These are phyloP conservation scores for Psettodes erumei DNA, from an alignment of 2,113 vertebrate genomes.

Conservation along the genomic window DNA sequence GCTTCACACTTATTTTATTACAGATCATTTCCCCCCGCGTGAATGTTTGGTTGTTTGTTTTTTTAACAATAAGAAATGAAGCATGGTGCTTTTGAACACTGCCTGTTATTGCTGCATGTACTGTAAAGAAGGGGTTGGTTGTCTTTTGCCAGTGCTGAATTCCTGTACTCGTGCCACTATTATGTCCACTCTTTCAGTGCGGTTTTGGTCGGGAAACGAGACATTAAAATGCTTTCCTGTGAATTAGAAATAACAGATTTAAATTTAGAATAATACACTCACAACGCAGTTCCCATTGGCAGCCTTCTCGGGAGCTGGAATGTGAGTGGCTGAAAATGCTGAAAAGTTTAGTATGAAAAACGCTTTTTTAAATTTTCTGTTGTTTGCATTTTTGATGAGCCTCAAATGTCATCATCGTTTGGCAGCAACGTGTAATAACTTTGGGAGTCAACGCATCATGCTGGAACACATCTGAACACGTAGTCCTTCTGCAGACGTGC, in stretches of 20 bases:
- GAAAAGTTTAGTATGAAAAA: neutral
- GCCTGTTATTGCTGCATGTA: neutral
- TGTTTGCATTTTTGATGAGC: neutral
- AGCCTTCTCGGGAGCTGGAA: neutral
- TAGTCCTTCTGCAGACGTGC: slow-evolving; percentile 10
- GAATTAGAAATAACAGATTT: neutral
- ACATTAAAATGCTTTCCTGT: neutral
- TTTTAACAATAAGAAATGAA: neutral
- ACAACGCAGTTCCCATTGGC: neutral
- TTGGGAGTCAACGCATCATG: slow-evolving; percentile 8
- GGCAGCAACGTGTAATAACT: slow-evolving; percentile 1
- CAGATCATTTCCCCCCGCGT: neutral
- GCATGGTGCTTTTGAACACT: neutral
- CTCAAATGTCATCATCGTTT: neutral
- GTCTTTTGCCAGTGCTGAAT: neutral
- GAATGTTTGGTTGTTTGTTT: no score
- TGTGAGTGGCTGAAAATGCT: no score
- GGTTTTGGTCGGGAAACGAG: neutral
- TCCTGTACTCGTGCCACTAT: neutral
- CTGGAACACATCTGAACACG: slow-evolving; percentile 51
- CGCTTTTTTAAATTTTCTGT: neutral
- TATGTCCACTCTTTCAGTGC: neutral
- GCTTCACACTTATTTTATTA: neutral
- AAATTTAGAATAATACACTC: neutral
- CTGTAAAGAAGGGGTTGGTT: neutral